Evolutionary conservation across 2,113 vertebrate species (phyloP).

Genomic region (Mormyrus lacerda): DNA sequence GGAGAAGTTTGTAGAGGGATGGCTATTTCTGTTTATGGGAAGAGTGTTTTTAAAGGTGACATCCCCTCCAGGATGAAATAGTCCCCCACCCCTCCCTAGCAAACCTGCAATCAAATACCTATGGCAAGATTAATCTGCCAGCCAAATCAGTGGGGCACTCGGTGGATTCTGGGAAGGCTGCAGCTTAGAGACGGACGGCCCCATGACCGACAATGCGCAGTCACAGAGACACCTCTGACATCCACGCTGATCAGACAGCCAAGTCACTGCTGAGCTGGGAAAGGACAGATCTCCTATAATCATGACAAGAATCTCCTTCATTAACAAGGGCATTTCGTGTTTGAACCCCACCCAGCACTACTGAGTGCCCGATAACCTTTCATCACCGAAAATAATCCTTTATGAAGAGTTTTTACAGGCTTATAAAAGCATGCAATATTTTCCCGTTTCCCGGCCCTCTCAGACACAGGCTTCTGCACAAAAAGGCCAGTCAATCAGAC

Average conservation of each 20-base stretch:
- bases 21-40: neutral
- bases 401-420: neutral
- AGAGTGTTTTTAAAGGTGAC: neutral
- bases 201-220: neutral
- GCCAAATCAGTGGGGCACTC: neutral
- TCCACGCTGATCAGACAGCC: neutral
- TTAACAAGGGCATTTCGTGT: neutral
- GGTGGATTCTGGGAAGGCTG: neutral
- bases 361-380: neutral
- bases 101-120: conserved; percentile 7
- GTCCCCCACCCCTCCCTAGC: neutral
- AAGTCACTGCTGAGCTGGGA: neutral
- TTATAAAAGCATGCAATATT: neutral
- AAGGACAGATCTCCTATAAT: neutral
- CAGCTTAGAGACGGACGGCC: neutral
- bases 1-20: neutral
- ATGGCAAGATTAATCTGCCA: conserved; percentile 7
- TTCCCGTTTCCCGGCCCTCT: neutral
- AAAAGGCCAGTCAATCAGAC: neutral
- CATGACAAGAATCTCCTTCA: neutral
- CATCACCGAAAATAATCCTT: neutral
- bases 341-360: neutral
- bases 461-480: neutral
- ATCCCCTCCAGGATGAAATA: neutral
- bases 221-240: no score